Evolutionary conservation across 2,888 invertebrate genomes (phyloP), one percentile per base, ranked within the genome.

Genomic region (Achlya flavicornis): DNA sequence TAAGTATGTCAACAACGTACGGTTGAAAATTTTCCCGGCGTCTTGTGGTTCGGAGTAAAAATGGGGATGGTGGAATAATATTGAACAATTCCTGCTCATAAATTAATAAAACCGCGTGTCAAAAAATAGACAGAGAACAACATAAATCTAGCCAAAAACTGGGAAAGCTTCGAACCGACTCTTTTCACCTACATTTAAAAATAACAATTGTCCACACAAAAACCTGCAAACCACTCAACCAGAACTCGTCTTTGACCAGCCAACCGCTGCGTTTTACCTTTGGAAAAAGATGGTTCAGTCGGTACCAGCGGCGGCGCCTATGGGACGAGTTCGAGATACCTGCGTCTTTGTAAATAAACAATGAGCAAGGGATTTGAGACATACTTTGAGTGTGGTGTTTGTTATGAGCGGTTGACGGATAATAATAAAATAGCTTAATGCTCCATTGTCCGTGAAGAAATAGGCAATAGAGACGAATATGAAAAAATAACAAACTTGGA

Each of bases 261-360:
- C 53, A 53, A 19, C 53, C 53, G 53, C 53, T 19, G 19, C 53
- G 16, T 16, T 53, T 46, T 14, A 12, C 11, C 3, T 3, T 1
- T 19, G n/a, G 1, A 16, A 6, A 8, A 53, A 53, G 6, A 19
- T 4, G 14, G 4, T 8, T 19, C 53, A 10, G 16, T 46, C 6
- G n/a, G 46, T 46, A 26, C 26, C n/a, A 8, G n/a, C 19, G 4
- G 7, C 16, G 46, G 46, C 7, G 46, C 41, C 41, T 46, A 46
- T 46, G 46, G 46, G 46, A 58, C n/a, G n/a, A n/a, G 58, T 4
- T 12, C 12, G 12, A 16, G 3, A 10, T 81, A 79, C 77, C 77
- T 77, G 78, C 69, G 1, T 76, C 81, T 83, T 79, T 79, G 85
- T 88, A 86, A 86, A 87, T 89, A 88, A 88, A 88, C 85, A 87